Conservation (phyloP, 1,140 invertebrate genomes). For the Drosophila athabasca region DNA sequence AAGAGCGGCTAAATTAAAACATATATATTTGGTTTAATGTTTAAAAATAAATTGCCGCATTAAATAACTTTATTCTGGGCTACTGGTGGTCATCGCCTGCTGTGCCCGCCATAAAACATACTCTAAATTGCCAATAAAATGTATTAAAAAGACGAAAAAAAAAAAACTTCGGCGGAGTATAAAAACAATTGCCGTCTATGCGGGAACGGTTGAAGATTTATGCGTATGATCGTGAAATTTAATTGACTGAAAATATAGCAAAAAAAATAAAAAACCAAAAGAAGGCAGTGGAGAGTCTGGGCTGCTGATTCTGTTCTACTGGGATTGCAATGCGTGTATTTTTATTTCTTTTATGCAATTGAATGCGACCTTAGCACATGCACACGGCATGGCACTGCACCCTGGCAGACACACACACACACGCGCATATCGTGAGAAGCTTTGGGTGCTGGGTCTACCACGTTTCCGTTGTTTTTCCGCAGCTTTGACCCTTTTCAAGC, state of each 20-base stretch:
- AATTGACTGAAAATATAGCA: slow-evolving; percentile 82
- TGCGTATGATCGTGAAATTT: slow-evolving; percentile 80
- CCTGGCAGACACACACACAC: slow-evolving; percentile 1
- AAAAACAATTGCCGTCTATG: slow-evolving; percentile 77
- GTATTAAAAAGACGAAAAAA: slow-evolving; percentile 57
- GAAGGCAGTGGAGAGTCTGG: neutral
- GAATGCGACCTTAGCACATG: slow-evolving; percentile 30
- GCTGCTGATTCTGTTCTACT: slow-evolving; percentile 5
- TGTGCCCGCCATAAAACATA: slow-evolving; percentile 70
- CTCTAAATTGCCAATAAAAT: slow-evolving; percentile 82
- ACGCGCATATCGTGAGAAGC: slow-evolving; percentile 18
- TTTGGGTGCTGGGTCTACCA: slow-evolving; percentile 3
- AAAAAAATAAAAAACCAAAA: slow-evolving; percentile 3
- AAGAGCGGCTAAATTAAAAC: slow-evolving; percentile 52
- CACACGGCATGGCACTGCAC: neutral
- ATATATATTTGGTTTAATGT: slow-evolving; percentile 51
- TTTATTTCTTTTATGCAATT: slow-evolving; percentile 18
- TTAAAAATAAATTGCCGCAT: slow-evolving; percentile 76
- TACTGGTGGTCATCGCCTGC: slow-evolving; percentile 56
- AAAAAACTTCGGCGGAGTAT: slow-evolving; percentile 19
- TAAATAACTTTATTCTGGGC: slow-evolving; percentile 76
- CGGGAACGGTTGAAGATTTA: slow-evolving; percentile 65
- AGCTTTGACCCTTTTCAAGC: slow-evolving; percentile 36
- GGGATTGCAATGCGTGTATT: slow-evolving; percentile 24
- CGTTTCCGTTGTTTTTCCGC: slow-evolving; percentile 44